These are phyloP conservation scores for Crax fasciolata DNA, from an alignment of 2,797 vertebrate genomes.

Conservation along the genomic window DNA sequence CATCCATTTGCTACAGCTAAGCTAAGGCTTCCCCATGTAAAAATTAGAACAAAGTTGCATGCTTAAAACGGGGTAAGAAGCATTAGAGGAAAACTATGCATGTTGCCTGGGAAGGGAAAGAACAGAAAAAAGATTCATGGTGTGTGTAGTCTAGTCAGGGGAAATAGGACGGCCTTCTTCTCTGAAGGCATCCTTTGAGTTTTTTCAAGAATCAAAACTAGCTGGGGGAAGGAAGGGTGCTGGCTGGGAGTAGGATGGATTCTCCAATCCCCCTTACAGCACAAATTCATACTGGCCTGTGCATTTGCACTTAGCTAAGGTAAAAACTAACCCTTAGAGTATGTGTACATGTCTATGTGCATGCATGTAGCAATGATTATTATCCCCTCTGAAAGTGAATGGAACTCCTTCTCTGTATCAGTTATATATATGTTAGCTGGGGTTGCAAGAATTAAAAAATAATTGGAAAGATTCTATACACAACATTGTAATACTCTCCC, in stretches of 20 bases:
- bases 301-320: neutral
- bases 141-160: neutral
- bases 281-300: neutral
- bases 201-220: neutral
- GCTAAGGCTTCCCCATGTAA: neutral
- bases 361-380: neutral
- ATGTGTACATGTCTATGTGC: accelerated
- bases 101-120: neutral
- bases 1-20: neutral
- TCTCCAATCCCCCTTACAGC: neutral
- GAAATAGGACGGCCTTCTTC: neutral
- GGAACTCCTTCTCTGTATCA: neutral
- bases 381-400: neutral
- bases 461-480: neutral
- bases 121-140: neutral
- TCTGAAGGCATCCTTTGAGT: neutral
- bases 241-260: neutral
- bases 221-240: neutral
- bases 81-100: neutral
- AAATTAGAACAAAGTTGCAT: neutral
- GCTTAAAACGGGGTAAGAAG: neutral
- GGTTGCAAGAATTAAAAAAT: neutral
- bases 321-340: neutral
- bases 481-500: neutral
- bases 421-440: neutral